phyloP scores from a whole-genome alignment of 2,888 invertebrate genomes.

The Tetranychus piercei region DNA sequence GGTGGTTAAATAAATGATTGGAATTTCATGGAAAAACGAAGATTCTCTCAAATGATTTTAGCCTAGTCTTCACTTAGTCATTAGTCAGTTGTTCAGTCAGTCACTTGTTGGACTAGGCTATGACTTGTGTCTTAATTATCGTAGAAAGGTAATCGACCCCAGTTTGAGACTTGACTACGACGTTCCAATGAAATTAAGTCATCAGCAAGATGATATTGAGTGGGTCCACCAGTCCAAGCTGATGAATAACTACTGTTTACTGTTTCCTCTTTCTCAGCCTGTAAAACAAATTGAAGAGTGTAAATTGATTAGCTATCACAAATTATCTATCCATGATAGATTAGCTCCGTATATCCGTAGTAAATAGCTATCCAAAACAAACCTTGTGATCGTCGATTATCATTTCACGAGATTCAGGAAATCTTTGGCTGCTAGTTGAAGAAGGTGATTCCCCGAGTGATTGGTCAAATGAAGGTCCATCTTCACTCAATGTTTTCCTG shows the following conservation, averaged over 20 bases:
- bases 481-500: neutral
- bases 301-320: too few species aligned
- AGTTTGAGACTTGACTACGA: conserved; percentile 4
- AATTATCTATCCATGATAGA: too few species aligned
- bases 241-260: neutral
- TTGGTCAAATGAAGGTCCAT: neutral
- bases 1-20: too few species aligned
- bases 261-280: neutral
- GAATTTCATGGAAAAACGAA: too few species aligned
- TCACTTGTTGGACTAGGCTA: too few species aligned
- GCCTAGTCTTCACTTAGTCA: too few species aligned
- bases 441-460: neutral
- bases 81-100: too few species aligned
- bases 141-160: conserved; percentile 8
- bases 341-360: too few species aligned
- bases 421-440: neutral
- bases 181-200: conserved; percentile 6
- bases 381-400: neutral
- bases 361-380: neutral
- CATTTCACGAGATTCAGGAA: conserved; percentile 2
- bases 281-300: neutral
- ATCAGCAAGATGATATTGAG: conserved; percentile 6
- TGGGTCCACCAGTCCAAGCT: neutral
- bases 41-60: too few species aligned
- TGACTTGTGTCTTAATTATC: neutral